A percentile compares a stretch with the other conserved stretches of the same genome.
phyloP scores from a whole-genome alignment of 2,113 vertebrate species.

The Platysternon megacephalum region DNA sequence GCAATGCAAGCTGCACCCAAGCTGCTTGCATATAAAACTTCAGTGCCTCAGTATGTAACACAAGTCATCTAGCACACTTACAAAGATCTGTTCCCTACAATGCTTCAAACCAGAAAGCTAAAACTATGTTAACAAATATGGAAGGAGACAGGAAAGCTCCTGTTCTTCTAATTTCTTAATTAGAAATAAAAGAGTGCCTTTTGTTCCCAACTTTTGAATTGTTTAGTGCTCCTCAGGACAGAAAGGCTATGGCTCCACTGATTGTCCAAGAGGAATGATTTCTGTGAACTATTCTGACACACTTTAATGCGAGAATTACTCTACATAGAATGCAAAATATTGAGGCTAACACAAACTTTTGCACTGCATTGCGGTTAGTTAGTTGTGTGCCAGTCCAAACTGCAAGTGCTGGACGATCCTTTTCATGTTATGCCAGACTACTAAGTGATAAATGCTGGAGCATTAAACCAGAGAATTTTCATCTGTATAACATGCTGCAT shows the following conservation, averaged over 20 bases:
- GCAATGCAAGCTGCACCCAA: not conserved
- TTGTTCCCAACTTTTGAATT: not conserved
- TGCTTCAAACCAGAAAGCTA: not conserved
- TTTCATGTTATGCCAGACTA: not conserved
- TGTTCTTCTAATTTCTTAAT: not conserved
- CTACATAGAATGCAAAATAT: not conserved
- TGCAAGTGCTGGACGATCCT: not conserved
- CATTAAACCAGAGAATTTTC: not conserved
- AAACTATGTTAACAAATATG: not conserved
- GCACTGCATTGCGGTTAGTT: fast-evolving
- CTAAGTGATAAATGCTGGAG: not conserved
- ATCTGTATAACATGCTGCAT: not conserved
- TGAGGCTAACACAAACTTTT: not conserved
- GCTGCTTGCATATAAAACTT: not conserved
- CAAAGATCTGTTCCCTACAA: not conserved
- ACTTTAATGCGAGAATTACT: not conserved
- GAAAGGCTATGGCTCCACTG: not conserved
- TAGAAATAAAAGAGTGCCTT: too few species aligned
- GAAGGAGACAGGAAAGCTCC: not conserved
- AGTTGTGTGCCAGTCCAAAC: not conserved
- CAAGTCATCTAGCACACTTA: not conserved
- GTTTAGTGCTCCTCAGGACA: not conserved
- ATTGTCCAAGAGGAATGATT: not conserved
- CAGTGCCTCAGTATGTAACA: not conserved
- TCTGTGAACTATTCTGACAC: not conserved